These are phyloP conservation scores for Apodemia duryi DNA, from an alignment of 2,888 invertebrate genomes.

Conservation along the genomic window DNA sequence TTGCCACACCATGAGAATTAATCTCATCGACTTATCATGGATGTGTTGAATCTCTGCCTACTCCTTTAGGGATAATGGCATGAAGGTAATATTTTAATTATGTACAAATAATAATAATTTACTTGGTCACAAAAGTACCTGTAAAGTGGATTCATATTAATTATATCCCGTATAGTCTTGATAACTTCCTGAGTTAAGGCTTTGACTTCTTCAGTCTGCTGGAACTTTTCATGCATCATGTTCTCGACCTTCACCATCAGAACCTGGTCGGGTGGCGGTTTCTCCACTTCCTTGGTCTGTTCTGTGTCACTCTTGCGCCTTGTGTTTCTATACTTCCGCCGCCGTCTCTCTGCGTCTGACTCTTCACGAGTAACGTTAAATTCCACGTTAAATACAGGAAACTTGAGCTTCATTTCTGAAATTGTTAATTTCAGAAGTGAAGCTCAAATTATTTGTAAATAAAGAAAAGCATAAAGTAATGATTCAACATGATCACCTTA, in stretches of 20 bases:
- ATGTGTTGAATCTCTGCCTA: too few species aligned
- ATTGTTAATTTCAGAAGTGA: conserved; percentile 65
- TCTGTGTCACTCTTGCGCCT: conserved; percentile 44
- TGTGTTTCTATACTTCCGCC: conserved; percentile 66
- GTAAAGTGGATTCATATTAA: conserved; percentile 97
- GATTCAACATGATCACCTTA: too few species aligned
- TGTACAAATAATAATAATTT: not conserved
- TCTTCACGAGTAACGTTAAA: conserved; percentile 91
- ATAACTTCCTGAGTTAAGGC: conserved; percentile 97
- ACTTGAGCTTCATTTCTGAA: conserved; percentile 87
- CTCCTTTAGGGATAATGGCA: too few species aligned
- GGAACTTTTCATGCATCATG: conserved; percentile 91
- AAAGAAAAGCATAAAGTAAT: too few species aligned
- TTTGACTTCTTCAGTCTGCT: conserved; percentile 96
- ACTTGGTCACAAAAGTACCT: conserved; percentile 54
- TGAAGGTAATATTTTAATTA: too few species aligned
- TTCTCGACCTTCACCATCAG: conserved; percentile 98
- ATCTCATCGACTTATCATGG: too few species aligned
- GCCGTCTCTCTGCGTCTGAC: conserved; percentile 77
- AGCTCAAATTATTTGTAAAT: conserved; percentile 35
- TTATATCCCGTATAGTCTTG: conserved; percentile 98
- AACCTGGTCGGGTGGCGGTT: conserved; percentile 64
- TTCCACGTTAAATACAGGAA: conserved; percentile 90
- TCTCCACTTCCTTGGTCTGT: conserved; percentile 42
- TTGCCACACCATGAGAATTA: too few species aligned